phyloP scores from a whole-genome alignment of 1,140 invertebrate genomes.

The Helicoverpa armigera region DNA sequence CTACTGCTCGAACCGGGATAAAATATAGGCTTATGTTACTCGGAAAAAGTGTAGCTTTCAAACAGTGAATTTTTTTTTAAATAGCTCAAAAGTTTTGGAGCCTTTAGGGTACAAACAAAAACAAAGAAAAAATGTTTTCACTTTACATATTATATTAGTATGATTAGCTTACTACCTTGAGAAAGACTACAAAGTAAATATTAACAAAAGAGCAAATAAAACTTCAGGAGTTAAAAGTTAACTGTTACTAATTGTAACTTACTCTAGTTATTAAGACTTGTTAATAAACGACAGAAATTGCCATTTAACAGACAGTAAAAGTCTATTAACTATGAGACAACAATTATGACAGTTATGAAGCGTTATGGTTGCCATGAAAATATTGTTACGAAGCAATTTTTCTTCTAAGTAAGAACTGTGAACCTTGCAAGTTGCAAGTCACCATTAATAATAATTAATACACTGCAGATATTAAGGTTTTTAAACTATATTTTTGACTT shows the following conservation, averaged over 20 bases:
- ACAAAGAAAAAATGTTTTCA: too few relatives aligned
- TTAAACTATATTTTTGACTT: background rate
- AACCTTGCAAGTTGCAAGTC: conserved; percentile 1
- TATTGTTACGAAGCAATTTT: conserved; percentile 23
- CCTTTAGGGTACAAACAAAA: too few relatives aligned
- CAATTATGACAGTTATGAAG: background rate
- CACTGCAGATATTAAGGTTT: background rate
- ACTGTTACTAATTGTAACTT: background rate
- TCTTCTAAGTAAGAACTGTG: conserved; percentile 2
- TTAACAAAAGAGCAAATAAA: background rate
- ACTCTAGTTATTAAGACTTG: background rate
- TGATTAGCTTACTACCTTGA: too few relatives aligned
- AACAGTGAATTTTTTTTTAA: too few relatives aligned
- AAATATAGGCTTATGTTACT: too few relatives aligned
- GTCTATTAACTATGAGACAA: conserved; percentile 10
- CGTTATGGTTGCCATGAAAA: conserved; percentile 10
- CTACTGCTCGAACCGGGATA: too few relatives aligned
- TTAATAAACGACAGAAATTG: conserved; percentile 1
- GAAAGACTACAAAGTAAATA: too few relatives aligned
- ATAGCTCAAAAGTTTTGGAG: too few relatives aligned
- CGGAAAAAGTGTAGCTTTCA: too few relatives aligned
- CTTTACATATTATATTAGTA: too few relatives aligned
- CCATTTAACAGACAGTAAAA: conserved; percentile 9
- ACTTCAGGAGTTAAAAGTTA: background rate
- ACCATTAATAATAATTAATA: too few relatives aligned